phyloP scores from a whole-genome alignment of 2,888 invertebrate species.

The Silvanus unidentatus region DNA sequence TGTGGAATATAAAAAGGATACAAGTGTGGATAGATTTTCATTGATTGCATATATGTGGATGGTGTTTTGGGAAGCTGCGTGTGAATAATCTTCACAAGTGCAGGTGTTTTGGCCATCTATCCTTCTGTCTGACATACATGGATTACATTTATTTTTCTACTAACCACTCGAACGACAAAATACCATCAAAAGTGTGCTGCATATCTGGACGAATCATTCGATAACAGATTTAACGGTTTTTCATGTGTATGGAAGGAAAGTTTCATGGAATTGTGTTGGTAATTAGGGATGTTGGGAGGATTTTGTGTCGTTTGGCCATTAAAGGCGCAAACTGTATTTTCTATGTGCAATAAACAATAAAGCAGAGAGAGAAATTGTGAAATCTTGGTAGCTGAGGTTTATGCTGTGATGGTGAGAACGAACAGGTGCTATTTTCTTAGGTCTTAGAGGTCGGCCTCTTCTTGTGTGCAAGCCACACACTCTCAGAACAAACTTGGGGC shows the following conservation, averaged over 20 bases:
- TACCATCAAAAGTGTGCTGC: slow-evolving; percentile 4
- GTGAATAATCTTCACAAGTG: slow-evolving; percentile 39
- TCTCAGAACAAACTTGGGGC: slow-evolving; percentile 27
- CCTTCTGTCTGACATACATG: slow-evolving; percentile 39
- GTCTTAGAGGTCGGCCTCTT: slow-evolving; percentile 23
- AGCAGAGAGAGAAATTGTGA: slow-evolving; percentile 37
- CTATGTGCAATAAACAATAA: slow-evolving; percentile 35
- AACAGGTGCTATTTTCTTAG: slow-evolving; percentile 39
- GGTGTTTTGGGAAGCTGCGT: slow-evolving; percentile 22
- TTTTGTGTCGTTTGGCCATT: slow-evolving; percentile 18
- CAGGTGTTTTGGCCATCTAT: slow-evolving; percentile 44
- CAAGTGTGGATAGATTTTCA: too few species aligned
- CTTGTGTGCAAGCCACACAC: slow-evolving; percentile 22
- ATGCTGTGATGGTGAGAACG: slow-evolving; percentile 37
- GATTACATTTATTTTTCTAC: slow-evolving; percentile 35
- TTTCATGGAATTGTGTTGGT: neutral
- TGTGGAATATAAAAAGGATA: too few species aligned
- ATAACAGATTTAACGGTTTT: neutral
- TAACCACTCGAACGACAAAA: slow-evolving; percentile 11
- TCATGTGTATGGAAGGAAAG: neutral
- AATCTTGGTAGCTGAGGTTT: slow-evolving; percentile 43
- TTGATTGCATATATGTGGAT: too few species aligned
- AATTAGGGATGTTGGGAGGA: neutral
- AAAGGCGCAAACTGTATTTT: too few species aligned
- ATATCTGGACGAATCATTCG: neutral